Conservation (phyloP, 1,140 invertebrate species). For the Drosophila parvula region DNA sequence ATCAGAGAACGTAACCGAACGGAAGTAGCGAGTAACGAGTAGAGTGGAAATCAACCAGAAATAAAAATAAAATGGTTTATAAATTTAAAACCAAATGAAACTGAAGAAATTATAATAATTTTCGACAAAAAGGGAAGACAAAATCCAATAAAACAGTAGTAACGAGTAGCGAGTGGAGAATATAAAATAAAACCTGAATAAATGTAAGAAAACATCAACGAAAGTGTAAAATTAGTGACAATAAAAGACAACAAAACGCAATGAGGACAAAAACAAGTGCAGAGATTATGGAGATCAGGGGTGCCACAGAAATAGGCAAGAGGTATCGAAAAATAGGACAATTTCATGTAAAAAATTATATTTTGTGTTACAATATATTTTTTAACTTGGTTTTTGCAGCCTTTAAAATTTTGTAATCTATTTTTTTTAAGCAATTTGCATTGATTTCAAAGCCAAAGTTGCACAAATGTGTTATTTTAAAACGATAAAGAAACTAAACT, state of each 20-base stretch:
- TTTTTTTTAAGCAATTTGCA: too few species aligned
- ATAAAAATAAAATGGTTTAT: too few species aligned
- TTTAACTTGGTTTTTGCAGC: too few species aligned
- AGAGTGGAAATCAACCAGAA: too few species aligned
- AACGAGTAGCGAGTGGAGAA: not conserved
- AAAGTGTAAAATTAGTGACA: not conserved
- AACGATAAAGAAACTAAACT: conserved; percentile 11
- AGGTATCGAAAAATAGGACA: too few species aligned
- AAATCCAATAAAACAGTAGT: not conserved
- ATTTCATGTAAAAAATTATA: too few species aligned
- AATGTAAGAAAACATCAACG: not conserved
- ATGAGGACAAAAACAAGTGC: conserved; percentile 9
- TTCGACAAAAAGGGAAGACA: not conserved
- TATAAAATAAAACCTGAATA: not conserved
- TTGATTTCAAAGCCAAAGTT: too few species aligned
- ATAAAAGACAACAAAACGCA: conserved; percentile 6
- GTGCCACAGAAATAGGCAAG: too few species aligned
- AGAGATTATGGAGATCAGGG: not conserved
- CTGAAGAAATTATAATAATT: not conserved
- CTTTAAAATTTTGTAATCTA: too few species aligned
- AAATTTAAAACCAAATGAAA: not conserved
- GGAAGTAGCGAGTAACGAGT: not conserved
- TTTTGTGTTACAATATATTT: too few species aligned
- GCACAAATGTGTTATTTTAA: not conserved
- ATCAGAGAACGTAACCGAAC: not conserved